Evolutionary conservation across 1,140 invertebrate genomes (phyloP), one percentile per base, ranked within the genome.

Genomic region (Trissolcus basalis): DNA sequence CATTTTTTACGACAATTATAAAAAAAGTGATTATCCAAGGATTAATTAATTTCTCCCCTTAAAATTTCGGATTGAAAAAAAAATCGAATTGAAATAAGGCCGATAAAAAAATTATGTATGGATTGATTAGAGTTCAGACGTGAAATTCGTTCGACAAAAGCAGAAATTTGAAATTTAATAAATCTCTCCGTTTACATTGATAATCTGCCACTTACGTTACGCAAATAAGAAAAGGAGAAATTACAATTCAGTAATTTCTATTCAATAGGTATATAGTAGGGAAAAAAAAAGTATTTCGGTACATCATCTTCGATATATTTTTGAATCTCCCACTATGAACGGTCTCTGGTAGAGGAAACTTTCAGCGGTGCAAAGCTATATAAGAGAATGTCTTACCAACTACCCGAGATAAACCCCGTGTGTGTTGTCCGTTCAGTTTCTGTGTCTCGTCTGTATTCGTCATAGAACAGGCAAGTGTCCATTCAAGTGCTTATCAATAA

Each of bases 341-440:
- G 12, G 49, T 56, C 27, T 44, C 35, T 48, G 82, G 69, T 84
- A 84, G 86, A 85, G 82, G 85, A 79, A 87, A 86, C 84, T 88
- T 88, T 88, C 86, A 87, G 85, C 74, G 59, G 76, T 75, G 72
- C 77, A 78, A 79, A 74, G 82, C 82, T 88, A 88, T 88, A 88
- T 87, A 88, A 88, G 85, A 80, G 85, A 87, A 82, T 81, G 85
- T 79, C 82, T 75, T 77, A 78, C 76, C 79, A 82, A 81, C 74
- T 80, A 78, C 80, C 83, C 77, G 81, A 83, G 84, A 88, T 88
- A 86, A 87, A 87, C 65, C 82, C 82, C 80, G 86, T 80, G 87
- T 79, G 83, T 84, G 80, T 84, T 81, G 84, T 85, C 81, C 75
- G 80, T 85, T 81, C 73, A 55, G 80, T 83, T 64, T 65, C 69